These are phyloP conservation scores for Rhinatrema bivittatum DNA, from an alignment of 2,797 vertebrate genomes.

Conservation along the genomic window DNA sequence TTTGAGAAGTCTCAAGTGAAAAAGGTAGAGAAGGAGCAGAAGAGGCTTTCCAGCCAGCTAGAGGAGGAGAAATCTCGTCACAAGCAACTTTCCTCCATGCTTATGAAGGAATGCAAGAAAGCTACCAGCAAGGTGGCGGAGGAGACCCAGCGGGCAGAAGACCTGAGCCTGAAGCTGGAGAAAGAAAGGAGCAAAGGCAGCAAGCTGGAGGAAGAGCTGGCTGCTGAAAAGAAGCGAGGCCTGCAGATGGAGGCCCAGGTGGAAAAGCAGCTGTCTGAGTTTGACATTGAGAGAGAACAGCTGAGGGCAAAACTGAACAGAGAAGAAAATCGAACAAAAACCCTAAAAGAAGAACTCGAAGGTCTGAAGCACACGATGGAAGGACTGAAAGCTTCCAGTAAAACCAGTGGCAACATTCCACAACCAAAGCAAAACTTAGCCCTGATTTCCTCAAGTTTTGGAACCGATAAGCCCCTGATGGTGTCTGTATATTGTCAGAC, in stretches of 20 bases:
- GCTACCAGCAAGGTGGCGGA: conserved; percentile 80
- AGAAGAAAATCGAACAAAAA: conserved; percentile 76
- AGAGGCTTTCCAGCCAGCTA: conserved; percentile 66
- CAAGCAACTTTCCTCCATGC: conserved; percentile 80
- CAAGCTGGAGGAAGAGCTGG: conserved; percentile 67
- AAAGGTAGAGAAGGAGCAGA: conserved; percentile 79
- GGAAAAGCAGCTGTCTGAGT: conserved; percentile 78
- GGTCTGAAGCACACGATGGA: conserved; percentile 58
- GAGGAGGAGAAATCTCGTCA: conserved; percentile 84
- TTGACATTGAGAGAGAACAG: conserved; percentile 79
- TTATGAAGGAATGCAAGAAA: conserved; percentile 83
- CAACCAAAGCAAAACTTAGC: conserved; percentile 14
- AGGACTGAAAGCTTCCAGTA: conserved; percentile 42
- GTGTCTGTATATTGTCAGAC: conserved; percentile 69
- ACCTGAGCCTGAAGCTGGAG: conserved; percentile 69
- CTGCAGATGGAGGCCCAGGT: conserved; percentile 73
- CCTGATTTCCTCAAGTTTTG: conserved; percentile 20
- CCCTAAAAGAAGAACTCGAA: conserved; percentile 76
- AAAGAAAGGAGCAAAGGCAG: conserved; percentile 68
- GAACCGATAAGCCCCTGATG: conserved; percentile 30
- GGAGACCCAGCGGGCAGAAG: conserved; percentile 74
- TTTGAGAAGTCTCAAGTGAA: conserved; percentile 83
- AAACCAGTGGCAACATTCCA: not conserved
- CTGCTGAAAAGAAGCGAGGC: conserved; percentile 62
- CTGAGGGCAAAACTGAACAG: conserved; percentile 69